Evolutionary conservation across 2,888 invertebrate genomes (phyloP).

Genomic region (Aporophyla nigra): DNA sequence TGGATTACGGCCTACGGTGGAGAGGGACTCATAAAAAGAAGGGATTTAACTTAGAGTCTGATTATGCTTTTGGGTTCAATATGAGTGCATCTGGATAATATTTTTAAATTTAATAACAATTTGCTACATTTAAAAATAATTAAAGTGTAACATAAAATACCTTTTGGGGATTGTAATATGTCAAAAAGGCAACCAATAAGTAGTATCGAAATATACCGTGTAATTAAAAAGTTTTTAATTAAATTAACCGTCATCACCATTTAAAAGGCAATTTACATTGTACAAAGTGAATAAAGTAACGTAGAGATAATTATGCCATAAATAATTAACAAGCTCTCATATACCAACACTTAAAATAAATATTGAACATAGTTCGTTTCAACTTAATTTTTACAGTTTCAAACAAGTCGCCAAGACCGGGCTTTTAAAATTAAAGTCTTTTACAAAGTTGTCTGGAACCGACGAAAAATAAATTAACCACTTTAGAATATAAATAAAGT

Average conservation of each 20-base stretch:
- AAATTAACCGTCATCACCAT: constrained; percentile 20
- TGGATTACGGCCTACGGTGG: not conserved
- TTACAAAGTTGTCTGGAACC: constrained; percentile 38
- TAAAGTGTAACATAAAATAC: not conserved
- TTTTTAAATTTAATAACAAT: not conserved
- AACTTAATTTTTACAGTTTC: constrained; percentile 28
- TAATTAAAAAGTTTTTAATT: not conserved
- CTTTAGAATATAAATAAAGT: constrained; percentile 49
- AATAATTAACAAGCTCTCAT: constrained; percentile 15
- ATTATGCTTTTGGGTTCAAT: too few relatives aligned
- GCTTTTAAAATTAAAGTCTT: constrained; percentile 37
- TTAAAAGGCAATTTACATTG: constrained; percentile 19
- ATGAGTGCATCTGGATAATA: too few relatives aligned
- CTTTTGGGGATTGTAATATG: not conserved
- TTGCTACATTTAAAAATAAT: not conserved
- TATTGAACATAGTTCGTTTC: constrained; percentile 10
- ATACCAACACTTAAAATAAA: constrained; percentile 23
- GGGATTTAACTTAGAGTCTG: too few relatives aligned
- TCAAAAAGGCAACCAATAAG: not conserved
- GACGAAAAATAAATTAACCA: constrained; percentile 52
- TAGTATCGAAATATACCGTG: not conserved
- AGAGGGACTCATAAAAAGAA: not conserved
- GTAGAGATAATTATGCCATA: constrained; percentile 14
- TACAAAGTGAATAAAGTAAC: constrained; percentile 21
- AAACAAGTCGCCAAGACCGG: constrained; percentile 30